These are phyloP conservation scores for Propithecus coquereli DNA, from an alignment of 2,113 vertebrate genomes.

Conservation along the genomic window DNA sequence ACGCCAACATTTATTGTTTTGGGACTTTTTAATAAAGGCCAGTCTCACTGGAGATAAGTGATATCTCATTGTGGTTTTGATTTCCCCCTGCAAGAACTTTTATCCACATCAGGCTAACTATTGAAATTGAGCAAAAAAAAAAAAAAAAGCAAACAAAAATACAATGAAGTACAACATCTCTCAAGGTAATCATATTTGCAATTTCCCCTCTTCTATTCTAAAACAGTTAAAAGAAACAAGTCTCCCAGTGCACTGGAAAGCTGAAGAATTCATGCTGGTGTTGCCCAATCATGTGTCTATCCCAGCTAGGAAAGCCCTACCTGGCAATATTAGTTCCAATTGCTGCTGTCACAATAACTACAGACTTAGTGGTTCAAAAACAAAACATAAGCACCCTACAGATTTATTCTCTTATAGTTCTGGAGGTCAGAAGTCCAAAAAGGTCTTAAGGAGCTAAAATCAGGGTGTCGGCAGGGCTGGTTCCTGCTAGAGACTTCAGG, in stretches of 20 bases:
- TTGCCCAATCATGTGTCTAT: not conserved
- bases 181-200: not conserved
- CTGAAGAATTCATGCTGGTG: not conserved
- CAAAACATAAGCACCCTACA: not conserved
- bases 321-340: not conserved
- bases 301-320: not conserved
- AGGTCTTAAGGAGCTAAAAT: not conserved
- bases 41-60: too few relatives aligned
- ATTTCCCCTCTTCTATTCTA: not conserved
- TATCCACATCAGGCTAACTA: not conserved
- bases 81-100: not conserved
- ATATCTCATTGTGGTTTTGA: too few relatives aligned
- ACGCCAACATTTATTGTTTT: too few relatives aligned
- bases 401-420: not conserved
- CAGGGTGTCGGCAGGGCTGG: too few relatives aligned
- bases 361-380: not conserved
- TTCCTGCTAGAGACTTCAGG: not conserved
- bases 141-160: conserved; percentile 9
- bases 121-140: not conserved
- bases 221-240: not conserved
- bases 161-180: not conserved
- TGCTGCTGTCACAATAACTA: not conserved
- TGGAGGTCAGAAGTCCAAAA: not conserved
- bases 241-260: not conserved
- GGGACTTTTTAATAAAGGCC: too few relatives aligned